Conservation (phyloP, 2,797 vertebrate genomes). For the Argya squamiceps region DNA sequence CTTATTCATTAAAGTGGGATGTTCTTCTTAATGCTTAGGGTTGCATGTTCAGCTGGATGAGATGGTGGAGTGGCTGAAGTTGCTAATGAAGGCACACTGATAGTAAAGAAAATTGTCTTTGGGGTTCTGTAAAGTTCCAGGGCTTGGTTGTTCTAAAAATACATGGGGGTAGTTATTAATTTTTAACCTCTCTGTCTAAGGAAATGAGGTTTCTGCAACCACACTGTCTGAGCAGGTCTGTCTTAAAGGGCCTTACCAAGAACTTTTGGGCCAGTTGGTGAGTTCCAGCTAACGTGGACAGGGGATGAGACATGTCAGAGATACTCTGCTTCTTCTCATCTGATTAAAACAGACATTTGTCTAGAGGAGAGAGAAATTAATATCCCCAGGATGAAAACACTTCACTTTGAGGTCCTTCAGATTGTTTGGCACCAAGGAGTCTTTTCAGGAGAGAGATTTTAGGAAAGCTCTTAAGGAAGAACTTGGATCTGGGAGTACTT, state of each 20-base stretch:
- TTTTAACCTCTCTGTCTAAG: neutral
- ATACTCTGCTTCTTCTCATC: neutral
- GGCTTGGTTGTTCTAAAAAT: neutral
- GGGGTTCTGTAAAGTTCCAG: neutral
- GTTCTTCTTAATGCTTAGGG: neutral
- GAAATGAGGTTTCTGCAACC: conserved; percentile 29
- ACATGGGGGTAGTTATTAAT: neutral
- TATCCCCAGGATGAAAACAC: neutral
- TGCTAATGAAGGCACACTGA: neutral
- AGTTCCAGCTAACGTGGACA: neutral
- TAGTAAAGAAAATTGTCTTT: neutral
- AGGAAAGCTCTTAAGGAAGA: neutral
- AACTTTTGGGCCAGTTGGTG: neutral
- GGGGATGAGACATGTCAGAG: neutral
- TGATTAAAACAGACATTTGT: neutral
- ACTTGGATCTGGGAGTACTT: neutral
- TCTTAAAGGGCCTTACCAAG: neutral
- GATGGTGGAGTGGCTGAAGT: neutral
- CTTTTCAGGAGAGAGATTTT: neutral
- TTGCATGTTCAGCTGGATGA: neutral
- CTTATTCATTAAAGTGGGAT: neutral
- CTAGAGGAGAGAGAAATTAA: neutral
- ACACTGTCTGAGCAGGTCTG: neutral
- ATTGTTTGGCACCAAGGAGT: neutral
- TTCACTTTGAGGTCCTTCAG: neutral